Percentiles rank a stretch among this genome's conserved stretches.
phyloP scores from a whole-genome alignment of 2,113 vertebrate species.

The Antechinus stuartii region DNA sequence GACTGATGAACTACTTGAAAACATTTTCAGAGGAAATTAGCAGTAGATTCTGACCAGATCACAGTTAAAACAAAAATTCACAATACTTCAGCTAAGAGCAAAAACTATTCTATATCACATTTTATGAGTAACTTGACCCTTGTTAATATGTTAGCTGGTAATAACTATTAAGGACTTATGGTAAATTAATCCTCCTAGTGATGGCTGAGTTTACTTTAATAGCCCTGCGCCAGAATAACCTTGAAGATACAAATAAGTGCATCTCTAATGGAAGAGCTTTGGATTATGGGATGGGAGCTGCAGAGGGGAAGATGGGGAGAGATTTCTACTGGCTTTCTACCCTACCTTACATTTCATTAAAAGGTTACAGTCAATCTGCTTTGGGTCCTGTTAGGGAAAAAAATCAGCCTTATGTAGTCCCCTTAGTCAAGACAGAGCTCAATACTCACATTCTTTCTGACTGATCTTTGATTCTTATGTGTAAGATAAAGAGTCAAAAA shows the following conservation, averaged over 20 bases:
- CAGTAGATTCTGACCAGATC: neutral
- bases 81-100: neutral
- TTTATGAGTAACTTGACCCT: neutral
- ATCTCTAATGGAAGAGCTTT: neutral
- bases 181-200: neutral
- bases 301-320: neutral
- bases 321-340: neutral
- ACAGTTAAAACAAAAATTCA: neutral
- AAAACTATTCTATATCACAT: neutral
- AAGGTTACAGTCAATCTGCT: neutral
- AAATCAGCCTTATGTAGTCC: neutral
- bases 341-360: neutral
- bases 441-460: neutral
- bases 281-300: neutral
- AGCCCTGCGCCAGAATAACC: neutral
- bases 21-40: neutral
- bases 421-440: neutral
- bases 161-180: neutral
- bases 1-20: neutral
- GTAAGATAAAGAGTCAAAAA: neutral
- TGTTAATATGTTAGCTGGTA: neutral
- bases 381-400: slow-evolving; percentile 28
- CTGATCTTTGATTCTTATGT: neutral
- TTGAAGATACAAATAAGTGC: neutral
- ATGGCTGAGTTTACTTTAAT: neutral